Evolutionary conservation across 2,888 invertebrate species (phyloP), one percentile per base, ranked within the genome.

Genomic region (Apamea sordens): DNA sequence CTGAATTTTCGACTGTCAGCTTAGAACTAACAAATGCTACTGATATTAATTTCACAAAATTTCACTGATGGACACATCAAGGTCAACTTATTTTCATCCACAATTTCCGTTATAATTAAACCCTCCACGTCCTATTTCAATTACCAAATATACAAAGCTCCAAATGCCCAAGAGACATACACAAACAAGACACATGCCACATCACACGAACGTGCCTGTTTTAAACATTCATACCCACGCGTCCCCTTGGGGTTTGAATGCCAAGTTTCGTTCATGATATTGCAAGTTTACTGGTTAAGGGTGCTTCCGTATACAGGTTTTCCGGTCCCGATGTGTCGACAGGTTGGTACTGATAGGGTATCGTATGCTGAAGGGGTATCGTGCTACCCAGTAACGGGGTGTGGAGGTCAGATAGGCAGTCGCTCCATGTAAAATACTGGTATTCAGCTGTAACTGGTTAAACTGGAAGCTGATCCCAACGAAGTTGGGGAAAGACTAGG

Each of bases 191-290:
- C 71, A 71, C 3, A 73, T 56, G 5, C 32, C 32, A 32, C 32
- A 32, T 32, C n/a, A 75, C 56, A 53, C 13, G 50, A 28, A 32
- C 13, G 67, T 71, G 56, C 18, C 21, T 7, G 0, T 68, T 65
- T 83, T 69, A 65, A 71, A 67, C 61, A 86, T 86, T 83, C 82
- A 86, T 63, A 63, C n/a, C 18, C 18, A 36, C 47, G 24, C 56
- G 18, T 75, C 28, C 21, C n/a, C n/a, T 76, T 44, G 21, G 50
- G 36, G 21, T 32, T 28, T 59, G 24, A 41, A 47, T 41, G 44
- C 41, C 18, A 61, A 76, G 36, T 68, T 68, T 74, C 15, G 44
- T 76, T 13, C 80, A 76, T 76, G 53, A 56, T 68, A 53, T 44
- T 13, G 2, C 59, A 61, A 56, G 41, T 79, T 76, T 65, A 41